Evolutionary conservation across 2,797 vertebrate species (phyloP), one percentile per base, ranked within the genome.

Genomic region (Botia almorhae): DNA sequence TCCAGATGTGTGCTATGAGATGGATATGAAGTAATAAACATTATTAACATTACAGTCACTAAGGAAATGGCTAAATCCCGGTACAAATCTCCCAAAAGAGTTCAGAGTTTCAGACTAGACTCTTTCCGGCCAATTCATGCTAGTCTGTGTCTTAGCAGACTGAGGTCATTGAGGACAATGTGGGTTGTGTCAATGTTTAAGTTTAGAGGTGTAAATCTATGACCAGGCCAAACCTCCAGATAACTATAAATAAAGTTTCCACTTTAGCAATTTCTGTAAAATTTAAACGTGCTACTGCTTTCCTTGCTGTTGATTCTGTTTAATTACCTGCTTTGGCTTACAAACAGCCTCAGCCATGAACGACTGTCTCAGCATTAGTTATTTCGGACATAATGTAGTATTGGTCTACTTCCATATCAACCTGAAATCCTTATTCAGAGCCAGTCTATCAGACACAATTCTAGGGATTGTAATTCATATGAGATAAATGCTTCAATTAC

Each of bases 1-100:
- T 63, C 55, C 68, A 78, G 56, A 71, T 71, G 68, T 70, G 39
- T 19, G 26, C n/a, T 17, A 69, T 29, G 75, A 70, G 43, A 33
- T 69, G 39, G 65, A 69, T 46, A 53, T 69, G 6, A 48, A 4
- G 67, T 19, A 78, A 78, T 63, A 78, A 63, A 39, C 14, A 33
- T 36, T 21, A 53, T 53, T 61, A 61, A 58, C 56, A 58, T 58
- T 11, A 23, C n/a, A 63, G 26, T 29, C 23, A 33, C 33, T 68
- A 64, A 60, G 56, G 29, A 36, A 61, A 69, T 39, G 56, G 12
- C 74, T 56, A 29, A n/a, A 63, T 50, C 19, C 33, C 19, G 7
- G 8, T 23, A 55, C 74, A 76, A 21, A 76, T 46, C 50, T 76
- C 50, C 39, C 63, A 56, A 8, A 46, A 5, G 64, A 76, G 36